Base-by-base conservation (phyloP, 2,888 invertebrate genomes). In the Dorcus parallelipipedus region DNA sequence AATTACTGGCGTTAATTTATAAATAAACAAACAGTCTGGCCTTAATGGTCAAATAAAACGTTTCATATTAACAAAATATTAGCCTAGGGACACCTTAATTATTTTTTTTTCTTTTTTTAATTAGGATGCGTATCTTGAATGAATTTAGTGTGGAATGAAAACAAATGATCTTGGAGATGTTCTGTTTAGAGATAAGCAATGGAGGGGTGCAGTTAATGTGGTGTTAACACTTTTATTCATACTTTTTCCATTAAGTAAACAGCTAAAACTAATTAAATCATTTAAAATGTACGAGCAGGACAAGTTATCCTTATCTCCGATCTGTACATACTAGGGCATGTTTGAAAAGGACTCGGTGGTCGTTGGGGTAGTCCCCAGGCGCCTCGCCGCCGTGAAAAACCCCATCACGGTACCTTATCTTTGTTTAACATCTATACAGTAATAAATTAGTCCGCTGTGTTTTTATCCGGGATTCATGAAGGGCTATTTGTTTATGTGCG, bases 381-480 rank as follows among this genome's bases (percentile, higher is more conserved):
- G 58, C 52, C 59, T 53, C 58, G 61, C 49, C 62, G 58, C 53
- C 59, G 58, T 56, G 61, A 61, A 61, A 63, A 63, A 58, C 58
- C 53, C 58, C 63, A 61, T 60, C 63, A 56, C 58, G 48, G 47
- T 40, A 56, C 54, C 52, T 56, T 62, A 64, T 64, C 64, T 54
- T 33, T 53, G 61, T 58, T 60, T 61, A 59, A 61, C 61, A 64
- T 64, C 64, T 61, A 58, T 58, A 50, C 59, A 54, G 54, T 58
- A 58, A 63, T 64, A 64, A 64, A 64, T 64, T 63, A 62, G 52
- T 54, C 55, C 43, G 53, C 54, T 56, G 59, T 52, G 57, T 60
- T 61, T 62, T 63, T 64, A 56, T 51, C 55, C 55, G 17, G 40
- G 48, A 54, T 54, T 40, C 40, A 39, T 14, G 39, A 26, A 48